Conservation (phyloP, 2,888 invertebrate species). For the Vandiemenella viatica region DNA sequence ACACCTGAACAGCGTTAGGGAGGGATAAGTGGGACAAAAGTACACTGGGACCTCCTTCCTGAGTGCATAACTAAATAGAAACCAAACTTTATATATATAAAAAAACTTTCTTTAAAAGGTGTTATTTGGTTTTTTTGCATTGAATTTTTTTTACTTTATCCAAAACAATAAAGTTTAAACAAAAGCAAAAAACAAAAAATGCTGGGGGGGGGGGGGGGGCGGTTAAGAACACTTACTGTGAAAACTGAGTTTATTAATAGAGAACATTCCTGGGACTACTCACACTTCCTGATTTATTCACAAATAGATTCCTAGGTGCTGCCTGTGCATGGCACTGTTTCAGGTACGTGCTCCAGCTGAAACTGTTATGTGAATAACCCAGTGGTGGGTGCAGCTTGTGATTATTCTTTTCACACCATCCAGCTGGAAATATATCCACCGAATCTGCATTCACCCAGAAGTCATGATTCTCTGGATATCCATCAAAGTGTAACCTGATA, state of each 20-base stretch:
- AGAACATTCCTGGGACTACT: conserved; percentile 8
- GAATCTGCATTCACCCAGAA: conserved; percentile 90
- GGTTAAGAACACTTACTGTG: conserved; percentile 3
- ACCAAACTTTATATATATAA: no score
- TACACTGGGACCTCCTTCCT: no score
- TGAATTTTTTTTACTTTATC: no score
- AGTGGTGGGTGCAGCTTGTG: conserved; percentile 67
- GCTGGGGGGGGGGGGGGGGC: no score
- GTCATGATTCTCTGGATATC: conserved; percentile 74
- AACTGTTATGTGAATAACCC: conserved; percentile 41
- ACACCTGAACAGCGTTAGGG: no score
- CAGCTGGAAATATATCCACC: conserved; percentile 78
- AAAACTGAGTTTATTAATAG: neutral
- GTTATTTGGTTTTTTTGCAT: no score
- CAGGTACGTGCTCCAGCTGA: conserved; percentile 75
- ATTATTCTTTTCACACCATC: conserved; percentile 82
- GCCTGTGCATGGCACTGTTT: conserved; percentile 56
- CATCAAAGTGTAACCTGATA: conserved; percentile 80
- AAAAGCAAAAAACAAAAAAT: conserved; percentile 2
- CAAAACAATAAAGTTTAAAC: neutral
- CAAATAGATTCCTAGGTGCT: conserved; percentile 64
- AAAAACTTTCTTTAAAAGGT: no score
- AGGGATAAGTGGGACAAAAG: no score
- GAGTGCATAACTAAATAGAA: no score
- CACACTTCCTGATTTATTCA: conserved; percentile 46